Conservation (phyloP, 2,113 vertebrate genomes). For the Malurus alboscapulatus region DNA sequence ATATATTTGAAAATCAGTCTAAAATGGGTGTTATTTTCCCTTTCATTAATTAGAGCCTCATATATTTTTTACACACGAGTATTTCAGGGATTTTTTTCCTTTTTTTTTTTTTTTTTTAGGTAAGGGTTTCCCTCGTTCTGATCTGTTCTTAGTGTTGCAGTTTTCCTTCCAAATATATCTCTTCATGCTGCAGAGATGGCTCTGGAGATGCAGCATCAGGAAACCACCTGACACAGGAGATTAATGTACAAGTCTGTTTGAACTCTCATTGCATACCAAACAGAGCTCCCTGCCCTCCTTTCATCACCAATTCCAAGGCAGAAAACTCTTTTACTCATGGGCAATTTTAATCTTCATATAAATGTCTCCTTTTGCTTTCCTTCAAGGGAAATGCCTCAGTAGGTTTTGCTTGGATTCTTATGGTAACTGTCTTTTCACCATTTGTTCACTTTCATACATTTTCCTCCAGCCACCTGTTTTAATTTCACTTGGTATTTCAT, state of each 20-base stretch:
- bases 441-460: neutral
- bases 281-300: conserved; percentile 1
- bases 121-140: neutral
- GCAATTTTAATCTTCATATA: conserved; percentile 24
- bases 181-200: neutral
- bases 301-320: neutral
- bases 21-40: neutral
- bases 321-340: neutral
- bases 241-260: conserved; percentile 31
- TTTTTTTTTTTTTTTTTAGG: neutral
- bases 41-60: neutral
- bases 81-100: neutral
- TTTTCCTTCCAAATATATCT: neutral
- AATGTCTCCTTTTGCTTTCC: neutral
- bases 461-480: neutral
- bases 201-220: conserved; percentile 4
- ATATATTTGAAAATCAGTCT: neutral
- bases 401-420: neutral
- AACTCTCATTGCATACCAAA: conserved; percentile 49
- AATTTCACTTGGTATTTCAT: neutral
- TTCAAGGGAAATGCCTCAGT: neutral
- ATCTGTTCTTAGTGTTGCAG: neutral
- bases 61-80: neutral
- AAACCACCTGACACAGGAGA: conserved; percentile 48
- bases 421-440: neutral